Evolutionary conservation across 1,140 invertebrate genomes (phyloP).

Genomic region (Orchesella cincta): DNA sequence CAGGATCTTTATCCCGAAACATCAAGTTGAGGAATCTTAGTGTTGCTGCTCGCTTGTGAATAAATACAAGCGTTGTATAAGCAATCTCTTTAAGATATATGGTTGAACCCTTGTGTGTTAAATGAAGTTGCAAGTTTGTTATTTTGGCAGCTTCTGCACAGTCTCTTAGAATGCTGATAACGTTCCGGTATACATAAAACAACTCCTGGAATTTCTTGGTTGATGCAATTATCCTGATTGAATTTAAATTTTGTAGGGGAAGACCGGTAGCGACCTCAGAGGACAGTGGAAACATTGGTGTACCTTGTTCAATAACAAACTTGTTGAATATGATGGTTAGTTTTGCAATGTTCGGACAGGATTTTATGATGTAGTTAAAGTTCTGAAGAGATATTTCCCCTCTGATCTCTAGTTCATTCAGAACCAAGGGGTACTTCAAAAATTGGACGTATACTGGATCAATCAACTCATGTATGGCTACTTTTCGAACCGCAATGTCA

Average conservation of each 20-base stretch:
- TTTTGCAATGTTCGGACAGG: conserved; percentile 15
- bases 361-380: background rate
- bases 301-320: background rate
- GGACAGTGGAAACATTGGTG: background rate
- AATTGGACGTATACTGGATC: background rate
- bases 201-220: background rate
- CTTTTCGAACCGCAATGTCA: background rate
- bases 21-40: background rate
- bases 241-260: background rate
- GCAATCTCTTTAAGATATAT: background rate
- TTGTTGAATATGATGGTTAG: background rate
- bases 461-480: background rate
- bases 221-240: background rate
- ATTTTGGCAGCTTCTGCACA: background rate
- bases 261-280: background rate
- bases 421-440: background rate
- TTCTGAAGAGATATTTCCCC: background rate
- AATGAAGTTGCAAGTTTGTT: background rate
- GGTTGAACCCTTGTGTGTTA: background rate
- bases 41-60: background rate
- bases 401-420: background rate
- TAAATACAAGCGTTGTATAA: background rate
- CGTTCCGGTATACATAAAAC: background rate
- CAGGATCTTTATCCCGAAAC: background rate
- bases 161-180: background rate